Evolutionary conservation across 2,888 invertebrate species (phyloP), one percentile per base, ranked within the genome.

Genomic region (Amorpha juglandis): DNA sequence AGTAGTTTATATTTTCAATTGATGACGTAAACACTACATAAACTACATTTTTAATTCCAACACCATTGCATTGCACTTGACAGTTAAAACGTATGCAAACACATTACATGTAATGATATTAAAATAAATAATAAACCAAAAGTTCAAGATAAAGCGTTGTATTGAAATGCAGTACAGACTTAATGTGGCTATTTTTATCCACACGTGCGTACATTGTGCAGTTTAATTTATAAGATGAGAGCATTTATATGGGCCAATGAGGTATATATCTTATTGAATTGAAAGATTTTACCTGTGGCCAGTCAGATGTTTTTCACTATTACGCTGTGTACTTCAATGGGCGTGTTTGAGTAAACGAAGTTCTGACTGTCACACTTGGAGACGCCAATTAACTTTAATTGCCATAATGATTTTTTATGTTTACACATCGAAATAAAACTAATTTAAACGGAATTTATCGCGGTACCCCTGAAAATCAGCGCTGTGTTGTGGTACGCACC

Each of bases 91-190:
- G 8, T 12, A 42, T 11, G 42, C 35, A 53, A 33, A 45, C n/a
- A 50, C 50, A 50, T 19, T 48, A 48, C 16, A 8, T 6, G 3
- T 50, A 50, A 19, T 19, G 50, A 19, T 50, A 45, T 45, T 45
- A 50, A 50, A 19, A 50, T 50, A 58, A 12, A 19, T 19, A 19
- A 52, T 27, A 58, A 58, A 16, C 58, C 12, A 12, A 58, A 53
- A 58, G 42, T 53, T 6, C 12, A 11, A 38, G 42, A 58, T 42
- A 58, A 19, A 58, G 58, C 42, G 52, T 11, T 58, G 19, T 58
- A 58, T 19, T 58, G 58, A 38, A 58, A 42, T 58, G 58, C 58
- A 58, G 58, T 12, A 58, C 58, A 3, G 38, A 58, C 38, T 58
- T 38, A 58, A 51, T 33, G 16, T 16, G 7, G 58, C 38, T 58